phyloP scores from a whole-genome alignment of 1,140 invertebrate genomes.

The Orchestia grillus region DNA sequence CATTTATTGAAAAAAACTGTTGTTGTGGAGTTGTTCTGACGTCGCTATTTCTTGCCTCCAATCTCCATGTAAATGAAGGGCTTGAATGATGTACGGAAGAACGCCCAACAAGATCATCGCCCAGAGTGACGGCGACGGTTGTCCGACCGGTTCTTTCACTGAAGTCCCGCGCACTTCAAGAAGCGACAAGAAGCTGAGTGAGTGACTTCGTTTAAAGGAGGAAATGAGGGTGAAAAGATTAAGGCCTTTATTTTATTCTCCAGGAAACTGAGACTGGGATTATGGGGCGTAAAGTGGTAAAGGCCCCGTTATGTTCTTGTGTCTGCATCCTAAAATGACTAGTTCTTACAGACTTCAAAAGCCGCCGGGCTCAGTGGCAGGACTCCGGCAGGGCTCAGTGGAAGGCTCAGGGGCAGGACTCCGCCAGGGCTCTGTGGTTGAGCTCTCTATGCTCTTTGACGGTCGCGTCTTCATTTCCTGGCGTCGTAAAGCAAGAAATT shows the following conservation, averaged over 20 bases:
- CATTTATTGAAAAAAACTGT: neutral
- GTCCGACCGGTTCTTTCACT: neutral
- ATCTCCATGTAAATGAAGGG: constrained; percentile 34
- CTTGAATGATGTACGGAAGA: neutral
- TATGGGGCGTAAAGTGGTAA: too few species aligned
- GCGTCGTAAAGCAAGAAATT: constrained; percentile 23
- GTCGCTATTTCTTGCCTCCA: neutral
- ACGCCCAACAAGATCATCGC: neutral
- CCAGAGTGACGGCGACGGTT: neutral
- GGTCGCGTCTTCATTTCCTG: constrained; percentile 24
- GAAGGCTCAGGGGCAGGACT: neutral
- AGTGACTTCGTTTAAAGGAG: neutral
- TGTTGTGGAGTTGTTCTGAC: constrained; percentile 5
- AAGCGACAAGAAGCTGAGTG: neutral
- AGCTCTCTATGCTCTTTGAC: constrained; percentile 7
- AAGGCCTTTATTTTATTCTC: neutral
- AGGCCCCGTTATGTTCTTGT: too few species aligned
- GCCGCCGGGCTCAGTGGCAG: neutral
- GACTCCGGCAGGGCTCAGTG: neutral
- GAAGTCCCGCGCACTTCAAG: neutral
- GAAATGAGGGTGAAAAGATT: neutral
- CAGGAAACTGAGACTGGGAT: neutral
- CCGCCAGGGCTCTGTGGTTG: neutral
- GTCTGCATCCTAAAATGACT: too few species aligned
- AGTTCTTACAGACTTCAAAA: too few species aligned